Evolutionary conservation across 2,113 vertebrate genomes (phyloP).

Genomic region (Eulemur rufifrons): DNA sequence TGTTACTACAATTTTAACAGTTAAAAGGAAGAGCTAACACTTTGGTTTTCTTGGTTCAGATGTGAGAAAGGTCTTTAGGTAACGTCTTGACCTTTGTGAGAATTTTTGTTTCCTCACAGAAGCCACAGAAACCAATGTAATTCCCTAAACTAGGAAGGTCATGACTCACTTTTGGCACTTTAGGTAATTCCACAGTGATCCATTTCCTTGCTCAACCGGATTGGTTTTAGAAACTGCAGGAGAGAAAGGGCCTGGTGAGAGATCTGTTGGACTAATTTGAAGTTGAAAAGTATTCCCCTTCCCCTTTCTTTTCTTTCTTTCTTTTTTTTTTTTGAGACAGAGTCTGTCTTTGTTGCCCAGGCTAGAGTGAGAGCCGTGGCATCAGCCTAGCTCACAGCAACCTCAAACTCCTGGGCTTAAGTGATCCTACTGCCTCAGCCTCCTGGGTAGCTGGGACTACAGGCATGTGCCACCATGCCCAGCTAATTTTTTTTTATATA

Average conservation of each 20-base stretch:
- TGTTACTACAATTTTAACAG: neutral
- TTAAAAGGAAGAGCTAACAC: constrained; percentile 41
- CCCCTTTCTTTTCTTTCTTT: neutral
- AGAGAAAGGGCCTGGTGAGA: neutral
- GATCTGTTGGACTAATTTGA: neutral
- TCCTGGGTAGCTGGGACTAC: too few species aligned
- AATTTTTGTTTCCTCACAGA: neutral
- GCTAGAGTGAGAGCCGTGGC: too few species aligned
- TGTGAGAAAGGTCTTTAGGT: neutral
- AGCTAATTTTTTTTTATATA: too few species aligned
- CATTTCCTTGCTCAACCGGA: neutral
- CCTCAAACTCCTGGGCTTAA: too few species aligned
- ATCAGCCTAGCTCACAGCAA: too few species aligned
- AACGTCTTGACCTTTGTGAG: neutral
- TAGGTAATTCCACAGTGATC: neutral
- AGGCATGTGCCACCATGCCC: too few species aligned
- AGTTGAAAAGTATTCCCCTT: neutral
- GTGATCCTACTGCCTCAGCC: too few species aligned
- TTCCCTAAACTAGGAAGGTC: neutral
- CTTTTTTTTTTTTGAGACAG: too few species aligned
- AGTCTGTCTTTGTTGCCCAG: too few species aligned
- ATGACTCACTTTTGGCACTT: neutral
- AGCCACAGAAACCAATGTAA: neutral
- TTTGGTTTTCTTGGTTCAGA: neutral
- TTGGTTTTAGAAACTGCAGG: neutral